Evolutionary conservation across 2,888 invertebrate species (phyloP).

Genomic region (Torymus aiolomorphi): DNA sequence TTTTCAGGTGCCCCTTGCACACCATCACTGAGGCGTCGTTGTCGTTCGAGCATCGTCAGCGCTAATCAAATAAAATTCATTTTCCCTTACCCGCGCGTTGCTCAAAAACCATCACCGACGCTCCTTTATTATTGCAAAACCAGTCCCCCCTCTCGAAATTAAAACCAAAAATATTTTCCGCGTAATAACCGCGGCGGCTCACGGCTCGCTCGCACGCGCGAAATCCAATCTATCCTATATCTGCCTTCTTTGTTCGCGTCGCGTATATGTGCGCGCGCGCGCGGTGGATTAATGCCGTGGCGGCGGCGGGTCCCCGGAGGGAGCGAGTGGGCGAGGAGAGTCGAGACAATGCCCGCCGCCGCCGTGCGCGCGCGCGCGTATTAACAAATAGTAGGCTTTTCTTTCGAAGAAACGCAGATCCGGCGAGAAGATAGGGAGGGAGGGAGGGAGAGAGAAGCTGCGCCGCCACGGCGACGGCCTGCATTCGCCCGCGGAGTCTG

Average conservation of each 20-base stretch:
- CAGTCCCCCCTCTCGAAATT: too few relatives aligned
- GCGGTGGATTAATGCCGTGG: slow-evolving; percentile 50
- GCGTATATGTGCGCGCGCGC: neutral
- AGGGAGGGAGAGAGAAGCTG: neutral
- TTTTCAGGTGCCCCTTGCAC: too few relatives aligned
- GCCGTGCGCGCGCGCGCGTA: slow-evolving; percentile 51
- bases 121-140: too few relatives aligned
- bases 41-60: too few relatives aligned
- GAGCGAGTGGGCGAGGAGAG: slow-evolving; percentile 53
- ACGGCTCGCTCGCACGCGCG: neutral
- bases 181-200: neutral
- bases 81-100: too few relatives aligned
- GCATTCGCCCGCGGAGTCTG: neutral
- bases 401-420: slow-evolving; percentile 61
- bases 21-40: too few relatives aligned
- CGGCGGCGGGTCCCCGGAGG: slow-evolving; percentile 21
- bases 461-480: neutral
- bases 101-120: too few relatives aligned
- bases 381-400: slow-evolving; percentile 61
- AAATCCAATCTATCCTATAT: slow-evolving; percentile 37
- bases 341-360: slow-evolving; percentile 53
- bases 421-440: slow-evolving; percentile 57
- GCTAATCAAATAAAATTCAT: too few relatives aligned
- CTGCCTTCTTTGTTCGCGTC: slow-evolving; percentile 24
- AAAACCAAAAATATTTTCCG: too few relatives aligned